Evolutionary conservation across 2,113 vertebrate species (phyloP).

Genomic region (Pycnonotus jocosus): DNA sequence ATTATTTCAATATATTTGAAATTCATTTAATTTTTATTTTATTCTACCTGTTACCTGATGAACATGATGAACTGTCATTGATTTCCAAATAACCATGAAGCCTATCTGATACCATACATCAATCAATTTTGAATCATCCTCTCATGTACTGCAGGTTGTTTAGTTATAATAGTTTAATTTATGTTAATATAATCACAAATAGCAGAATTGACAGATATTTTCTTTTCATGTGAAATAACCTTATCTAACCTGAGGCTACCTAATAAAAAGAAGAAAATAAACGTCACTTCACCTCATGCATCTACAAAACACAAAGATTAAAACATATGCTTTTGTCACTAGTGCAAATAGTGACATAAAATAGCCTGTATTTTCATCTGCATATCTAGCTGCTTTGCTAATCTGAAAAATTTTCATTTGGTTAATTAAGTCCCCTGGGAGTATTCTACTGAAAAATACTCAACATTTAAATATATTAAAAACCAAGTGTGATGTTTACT

Average conservation of each 20-base stretch:
- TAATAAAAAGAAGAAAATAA: background rate
- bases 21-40: background rate
- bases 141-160: background rate
- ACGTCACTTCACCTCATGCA: background rate
- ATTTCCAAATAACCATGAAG: background rate
- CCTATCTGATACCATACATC: background rate
- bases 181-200: constrained; percentile 9
- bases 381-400: background rate
- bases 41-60: background rate
- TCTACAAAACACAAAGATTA: background rate
- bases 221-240: background rate
- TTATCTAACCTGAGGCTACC: background rate
- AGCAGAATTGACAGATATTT: background rate
- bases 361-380: background rate
- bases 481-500: background rate
- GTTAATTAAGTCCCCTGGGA: constrained; percentile 45
- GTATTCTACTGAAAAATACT: constrained; percentile 25
- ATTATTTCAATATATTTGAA: background rate
- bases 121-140: background rate
- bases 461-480: constrained; percentile 41
- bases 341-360: background rate
- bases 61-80: background rate
- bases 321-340: background rate
- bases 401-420: constrained; percentile 11
- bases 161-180: background rate